Base-by-base conservation (phyloP, 1,140 invertebrate species). In the Pinna nobilis region DNA sequence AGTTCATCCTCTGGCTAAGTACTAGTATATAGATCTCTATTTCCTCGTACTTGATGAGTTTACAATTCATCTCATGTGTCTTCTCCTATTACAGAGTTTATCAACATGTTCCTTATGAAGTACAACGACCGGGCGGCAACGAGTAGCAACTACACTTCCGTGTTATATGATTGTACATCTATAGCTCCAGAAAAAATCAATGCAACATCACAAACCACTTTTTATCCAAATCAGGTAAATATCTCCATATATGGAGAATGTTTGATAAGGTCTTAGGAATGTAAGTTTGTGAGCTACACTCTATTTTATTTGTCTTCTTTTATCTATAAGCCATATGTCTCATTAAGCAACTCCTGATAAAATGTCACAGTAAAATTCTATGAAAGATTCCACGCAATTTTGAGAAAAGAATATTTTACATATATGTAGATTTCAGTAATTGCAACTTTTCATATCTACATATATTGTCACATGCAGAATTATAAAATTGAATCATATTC, bases 41-140 rank as follows among this genome's bases (percentile, higher is more conserved):
- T 4, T 15, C n/a, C n/a, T 20, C 13, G 9, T n/a, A 37, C 20
- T 15, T 2, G 5, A 61, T 1, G 30, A 7, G 1, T 47, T 23
- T 25, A n/a, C 7, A 11, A 13, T n/a, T 37, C n/a, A n/a, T n/a
- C 25, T 23, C 11, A 5, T 60, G 32, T 20, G n/a, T 55, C 35
- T 30, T 71, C 35, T 77, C 7, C 33, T 55, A 35, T 80, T 75
- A 11, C 74, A 88, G 87, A 85, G 64, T 86, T 87, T 64, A 89
- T 89, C 78, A 87, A 88, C 77, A 89, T 87, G 86, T 86, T 87
- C 64, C 69, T 87, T 69, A 61, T 86, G 41, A 85, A 78, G 50
- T 87, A 86, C 50, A 67, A 70, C 13, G 55, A 66, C 47, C 68
- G 67, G 9, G 41, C 53, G n/a, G 61, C n/a, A 23, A 66, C 41